Evolutionary conservation across 2,113 vertebrate genomes (phyloP), one percentile per base, ranked within the genome.

Genomic region (Corapipo altera): DNA sequence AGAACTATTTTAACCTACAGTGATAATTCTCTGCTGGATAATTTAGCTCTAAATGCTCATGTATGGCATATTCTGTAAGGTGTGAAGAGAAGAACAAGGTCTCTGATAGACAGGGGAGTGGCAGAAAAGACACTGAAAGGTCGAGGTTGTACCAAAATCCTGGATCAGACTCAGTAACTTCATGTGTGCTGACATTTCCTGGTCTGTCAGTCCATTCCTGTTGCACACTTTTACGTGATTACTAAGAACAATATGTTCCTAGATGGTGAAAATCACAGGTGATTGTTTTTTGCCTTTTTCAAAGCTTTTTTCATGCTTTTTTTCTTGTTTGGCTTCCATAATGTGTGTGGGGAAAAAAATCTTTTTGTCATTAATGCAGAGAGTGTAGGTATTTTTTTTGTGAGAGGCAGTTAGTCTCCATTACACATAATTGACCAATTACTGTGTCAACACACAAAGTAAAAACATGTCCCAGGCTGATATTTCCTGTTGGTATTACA

Each of bases 351-450:
- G 3, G 5, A 33, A 20, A 23, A 37, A 62, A 46, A 19, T 57
- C 2, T 27, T 64, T 73, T 64, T 74, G n/a, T 71, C 88, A 66
- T 57, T 89, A 92, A 86, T 64, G 69, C 52, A 72, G 52, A 77
- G 14, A 71, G 7, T 51, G 19, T 83, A 64, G 51, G 21, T 39
- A 4, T 37, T 77, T 91, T 52, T 89, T 91, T 88, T 1, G 1
- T 67, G 43, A 73, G 37, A 95, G 51, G 72, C 85, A 51, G 59
- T 91, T 92, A 88, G 70, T 81, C 44, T 93, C 57, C 57, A 66
- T 96, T 95, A 86, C 91, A 72, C 8, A 19, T 95, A 94, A 96
- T 91, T 95, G 92, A 66, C 65, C 93, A 93, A 92, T 94, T 96
- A 89, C 57, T 64, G 9, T 85, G 72, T 89, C 73, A 95, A 91